A percentile compares a stretch with the other conserved stretches of the same genome.
Conservation (phyloP, 2,888 invertebrate genomes). For the Nasonovia ribisnigri region DNA sequence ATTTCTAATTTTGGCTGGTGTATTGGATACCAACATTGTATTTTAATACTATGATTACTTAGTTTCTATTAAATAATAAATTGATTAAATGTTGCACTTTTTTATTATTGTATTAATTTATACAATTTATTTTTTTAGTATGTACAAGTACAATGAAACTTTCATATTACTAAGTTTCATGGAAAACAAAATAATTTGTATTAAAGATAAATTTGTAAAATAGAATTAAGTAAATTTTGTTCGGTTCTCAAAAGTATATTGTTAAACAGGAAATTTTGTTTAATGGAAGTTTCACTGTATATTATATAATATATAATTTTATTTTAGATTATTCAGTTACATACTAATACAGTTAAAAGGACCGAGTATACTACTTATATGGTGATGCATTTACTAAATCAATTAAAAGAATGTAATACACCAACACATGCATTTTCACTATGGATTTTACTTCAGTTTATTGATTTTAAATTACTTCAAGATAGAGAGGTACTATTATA, state of each 20-base stretch:
- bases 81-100: too few relatives aligned
- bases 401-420: slow-evolving; percentile 44
- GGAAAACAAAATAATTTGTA: too few relatives aligned
- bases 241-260: not conserved
- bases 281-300: not conserved
- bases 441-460: slow-evolving; percentile 52
- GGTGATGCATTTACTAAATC: slow-evolving; percentile 24
- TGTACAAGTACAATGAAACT: too few relatives aligned
- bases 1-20: not conserved
- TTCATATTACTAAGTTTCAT: too few relatives aligned
- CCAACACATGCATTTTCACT: slow-evolving; percentile 43
- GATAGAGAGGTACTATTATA: slow-evolving; percentile 25
- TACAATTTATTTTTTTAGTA: too few relatives aligned
- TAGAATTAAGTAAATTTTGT: too few relatives aligned
- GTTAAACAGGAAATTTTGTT: too few relatives aligned
- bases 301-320: not conserved
- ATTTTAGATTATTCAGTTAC: slow-evolving; percentile 29
- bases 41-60: not conserved
- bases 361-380: slow-evolving; percentile 49
- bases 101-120: too few relatives aligned
- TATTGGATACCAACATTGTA: not conserved
- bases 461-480: slow-evolving; percentile 48
- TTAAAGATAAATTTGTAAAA: too few relatives aligned
- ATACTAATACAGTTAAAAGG: slow-evolving; percentile 47
- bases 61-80: too few relatives aligned